Base-by-base conservation (phyloP, 2,888 invertebrate species). In the Cheilosia scutellata region DNA sequence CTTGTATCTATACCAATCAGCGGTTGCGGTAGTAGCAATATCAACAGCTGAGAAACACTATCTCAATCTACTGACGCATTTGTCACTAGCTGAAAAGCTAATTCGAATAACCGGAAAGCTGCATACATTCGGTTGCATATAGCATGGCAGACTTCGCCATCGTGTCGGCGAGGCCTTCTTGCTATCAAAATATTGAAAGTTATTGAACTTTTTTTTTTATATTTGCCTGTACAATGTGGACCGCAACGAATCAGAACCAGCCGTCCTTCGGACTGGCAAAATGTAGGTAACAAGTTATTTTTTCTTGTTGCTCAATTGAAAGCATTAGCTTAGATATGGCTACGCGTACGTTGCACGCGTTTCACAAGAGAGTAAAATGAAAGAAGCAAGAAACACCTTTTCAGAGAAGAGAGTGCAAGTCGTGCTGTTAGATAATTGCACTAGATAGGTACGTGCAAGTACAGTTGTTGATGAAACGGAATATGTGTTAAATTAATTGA, bases 351-450 rank as follows among this genome's bases (percentile, higher is more conserved):
- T 13, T 37, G 7, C 5, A 20, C 27, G 25, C 31, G 44, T 74
- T 74, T 63, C 63, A 62, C 55, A 74, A 74, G 42, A 63, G 31
- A 29, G 16, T 13, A 7, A 33, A 20, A 53, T 29, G 13, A 53
- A 60, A 13, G 9, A 42, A 20, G 44, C 25, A n/a, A 55, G 11
- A 49, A 11, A 31, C 37, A 62, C 11, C 16, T 13, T 9, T 6
- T n/a, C 13, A 20, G n/a, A 47, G 55, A 57, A 68, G 55, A 51
- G 27, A 49, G 71, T 49, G 16, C 42, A 2, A 31, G 58, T 31
- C 27, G 4, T 29, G 49, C 53, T 62, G 47, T 77, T 77, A 62
- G 60, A 77, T 77, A 77, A 77, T 77, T 77, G 77, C 62, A 62
- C 53, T 47, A 62, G 13, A 75, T 65, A 51, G 55, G n/a, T 31